These are phyloP conservation scores for Oenanthe oenanthe DNA, from an alignment of 2,113 vertebrate genomes.

Conservation along the genomic window DNA sequence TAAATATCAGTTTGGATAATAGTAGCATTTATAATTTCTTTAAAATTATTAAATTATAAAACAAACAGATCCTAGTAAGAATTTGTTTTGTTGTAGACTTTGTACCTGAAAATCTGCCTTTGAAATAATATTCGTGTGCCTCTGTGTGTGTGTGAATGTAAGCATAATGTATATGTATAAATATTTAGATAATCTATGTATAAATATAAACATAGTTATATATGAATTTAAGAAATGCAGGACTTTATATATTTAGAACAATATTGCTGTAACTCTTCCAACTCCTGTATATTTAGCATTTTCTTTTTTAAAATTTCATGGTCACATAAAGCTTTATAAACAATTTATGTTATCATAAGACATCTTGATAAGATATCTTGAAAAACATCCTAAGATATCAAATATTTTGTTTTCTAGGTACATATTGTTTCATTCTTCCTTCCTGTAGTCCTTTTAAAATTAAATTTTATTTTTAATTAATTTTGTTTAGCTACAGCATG, in stretches of 20 bases:
- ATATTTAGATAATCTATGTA: not conserved
- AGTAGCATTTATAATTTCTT: not conserved
- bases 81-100: not conserved
- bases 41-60: not conserved
- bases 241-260: not conserved
- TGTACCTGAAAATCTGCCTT: not conserved
- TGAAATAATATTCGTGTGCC: rapidly evolving
- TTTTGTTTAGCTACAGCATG: not conserved
- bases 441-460: not conserved
- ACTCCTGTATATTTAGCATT: not conserved
- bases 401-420: not conserved
- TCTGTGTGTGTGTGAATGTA: rapidly evolving
- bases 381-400: not conserved
- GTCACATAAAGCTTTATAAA: rapidly evolving
- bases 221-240: not conserved
- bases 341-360: not conserved
- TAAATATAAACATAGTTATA: not conserved
- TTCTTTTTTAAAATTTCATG: not conserved
- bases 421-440: not conserved
- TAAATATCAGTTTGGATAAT: not conserved
- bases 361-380: not conserved
- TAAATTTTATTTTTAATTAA: not conserved
- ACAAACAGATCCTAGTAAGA: not conserved
- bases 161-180: not conserved
- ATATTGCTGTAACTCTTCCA: not conserved